Conservation (phyloP, 2,888 invertebrate genomes). For the Pelosia muscerda region DNA sequence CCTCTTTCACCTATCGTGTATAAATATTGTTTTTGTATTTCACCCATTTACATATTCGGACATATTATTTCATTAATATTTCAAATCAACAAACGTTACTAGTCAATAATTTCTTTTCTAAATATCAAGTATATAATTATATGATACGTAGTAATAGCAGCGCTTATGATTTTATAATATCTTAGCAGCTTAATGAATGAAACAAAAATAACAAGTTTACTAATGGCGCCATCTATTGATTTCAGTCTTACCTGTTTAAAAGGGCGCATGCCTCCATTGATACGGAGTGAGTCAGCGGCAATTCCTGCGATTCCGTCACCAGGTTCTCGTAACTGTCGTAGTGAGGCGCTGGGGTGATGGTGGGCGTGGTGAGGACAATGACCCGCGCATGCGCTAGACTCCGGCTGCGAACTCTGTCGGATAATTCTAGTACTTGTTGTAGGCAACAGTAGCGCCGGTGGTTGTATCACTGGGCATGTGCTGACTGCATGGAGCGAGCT, state of each 20-base stretch:
- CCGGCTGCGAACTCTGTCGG: constrained; percentile 95
- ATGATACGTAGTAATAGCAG: constrained; percentile 6
- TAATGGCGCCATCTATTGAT: constrained; percentile 74
- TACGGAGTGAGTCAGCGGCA: constrained; percentile 97
- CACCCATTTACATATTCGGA: too few relatives aligned
- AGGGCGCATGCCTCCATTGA: constrained; percentile 98
- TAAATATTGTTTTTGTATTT: background rate
- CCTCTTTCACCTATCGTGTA: background rate
- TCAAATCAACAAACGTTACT: constrained; percentile 12
- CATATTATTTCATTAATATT: constrained; percentile 17
- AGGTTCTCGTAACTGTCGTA: constrained; percentile 94
- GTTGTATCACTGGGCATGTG: constrained; percentile 89
- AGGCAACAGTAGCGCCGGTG: constrained; percentile 91
- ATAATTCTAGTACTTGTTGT: constrained; percentile 93
- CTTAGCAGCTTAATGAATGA: constrained; percentile 32
- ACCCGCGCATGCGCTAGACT: constrained; percentile 89
- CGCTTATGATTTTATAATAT: constrained; percentile 8
- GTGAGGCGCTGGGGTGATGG: constrained; percentile 93
- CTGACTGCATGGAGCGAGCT: constrained; percentile 84
- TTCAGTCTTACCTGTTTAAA: constrained; percentile 94
- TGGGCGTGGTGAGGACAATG: constrained; percentile 89
- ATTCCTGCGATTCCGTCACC: constrained; percentile 97
- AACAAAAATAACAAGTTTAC: constrained; percentile 27
- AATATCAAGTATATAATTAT: background rate
- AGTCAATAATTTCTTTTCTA: background rate